These are phyloP conservation scores for Oscheius myriophilus DNA, from an alignment of 2,888 invertebrate species.

Conservation along the genomic window DNA sequence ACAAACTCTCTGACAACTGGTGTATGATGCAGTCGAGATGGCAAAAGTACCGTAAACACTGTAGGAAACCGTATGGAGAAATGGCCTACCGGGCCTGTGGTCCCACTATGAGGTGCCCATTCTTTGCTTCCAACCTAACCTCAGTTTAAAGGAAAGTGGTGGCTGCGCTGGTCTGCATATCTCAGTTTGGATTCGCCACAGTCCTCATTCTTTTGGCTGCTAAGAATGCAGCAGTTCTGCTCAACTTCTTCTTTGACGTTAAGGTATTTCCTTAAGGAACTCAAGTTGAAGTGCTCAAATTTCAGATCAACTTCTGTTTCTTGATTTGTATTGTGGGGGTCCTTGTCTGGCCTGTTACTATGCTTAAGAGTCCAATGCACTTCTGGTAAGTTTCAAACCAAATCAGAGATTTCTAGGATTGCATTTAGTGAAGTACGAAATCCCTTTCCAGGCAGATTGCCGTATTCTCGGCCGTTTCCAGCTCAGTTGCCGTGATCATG, in stretches of 20 bases:
- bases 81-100: constrained; percentile 51
- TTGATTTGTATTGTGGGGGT: constrained; percentile 44
- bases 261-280: constrained; percentile 25
- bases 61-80: constrained; percentile 49
- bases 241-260: constrained; percentile 46
- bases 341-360: constrained; percentile 46
- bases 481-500: constrained; percentile 37
- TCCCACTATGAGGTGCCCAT: constrained; percentile 33
- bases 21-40: constrained; percentile 49
- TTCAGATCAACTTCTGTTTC: constrained; percentile 46
- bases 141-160: constrained; percentile 31
- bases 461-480: constrained; percentile 46
- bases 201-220: constrained; percentile 47
- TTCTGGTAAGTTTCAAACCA: constrained; percentile 35
- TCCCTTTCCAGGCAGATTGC: constrained; percentile 37
- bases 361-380: constrained; percentile 51
- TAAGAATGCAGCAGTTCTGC: constrained; percentile 46
- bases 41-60: constrained; percentile 34
- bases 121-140: neutral
- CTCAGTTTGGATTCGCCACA: constrained; percentile 49
- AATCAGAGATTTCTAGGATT: too few relatives aligned
- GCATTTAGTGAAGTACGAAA: too few relatives aligned
- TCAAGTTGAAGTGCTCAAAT: neutral
- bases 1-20: constrained; percentile 44
- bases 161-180: constrained; percentile 41